Evolutionary conservation across 2,113 vertebrate species (phyloP).

Genomic region (Leuciscus idus): DNA sequence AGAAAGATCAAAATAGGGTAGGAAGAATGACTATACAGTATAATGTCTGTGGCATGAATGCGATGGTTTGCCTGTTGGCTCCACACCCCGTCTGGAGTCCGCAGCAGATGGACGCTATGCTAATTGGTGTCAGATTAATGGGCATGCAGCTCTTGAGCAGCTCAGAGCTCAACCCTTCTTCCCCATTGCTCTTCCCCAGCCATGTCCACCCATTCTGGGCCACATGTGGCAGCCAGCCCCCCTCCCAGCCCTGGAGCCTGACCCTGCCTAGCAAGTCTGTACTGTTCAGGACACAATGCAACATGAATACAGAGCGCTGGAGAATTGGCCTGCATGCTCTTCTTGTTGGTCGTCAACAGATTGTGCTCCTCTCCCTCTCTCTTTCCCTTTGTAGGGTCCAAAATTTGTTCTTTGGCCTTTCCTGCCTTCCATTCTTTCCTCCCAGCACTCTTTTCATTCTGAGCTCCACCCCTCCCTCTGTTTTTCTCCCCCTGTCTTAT

Average conservation of each 20-base stretch:
- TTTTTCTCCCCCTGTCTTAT: constrained; percentile 21
- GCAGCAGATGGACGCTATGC: constrained; percentile 76
- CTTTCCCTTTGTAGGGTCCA: neutral
- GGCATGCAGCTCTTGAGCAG: constrained; percentile 71
- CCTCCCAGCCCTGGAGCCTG: constrained; percentile 24
- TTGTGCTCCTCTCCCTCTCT: neutral
- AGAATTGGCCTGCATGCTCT: neutral
- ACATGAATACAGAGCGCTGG: constrained; percentile 20
- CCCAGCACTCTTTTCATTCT: neutral
- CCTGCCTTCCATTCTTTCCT: neutral
- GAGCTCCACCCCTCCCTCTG: neutral
- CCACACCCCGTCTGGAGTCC: constrained; percentile 38
- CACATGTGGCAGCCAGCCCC: neutral
- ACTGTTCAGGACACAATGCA: constrained; percentile 1
- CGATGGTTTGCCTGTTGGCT: constrained; percentile 56
- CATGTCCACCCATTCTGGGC: neutral
- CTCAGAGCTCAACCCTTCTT: constrained; percentile 56
- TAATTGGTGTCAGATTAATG: constrained; percentile 78
- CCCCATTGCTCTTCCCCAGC: constrained; percentile 19
- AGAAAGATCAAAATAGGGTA: neutral
- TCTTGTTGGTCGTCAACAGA: neutral
- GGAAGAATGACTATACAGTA: neutral
- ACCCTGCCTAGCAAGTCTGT: constrained; percentile 50
- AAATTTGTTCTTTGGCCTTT: constrained; percentile 30
- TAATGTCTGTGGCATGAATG: neutral